Evolutionary conservation across 2,113 vertebrate genomes (phyloP).

Genomic region (Cisticola juncidis): DNA sequence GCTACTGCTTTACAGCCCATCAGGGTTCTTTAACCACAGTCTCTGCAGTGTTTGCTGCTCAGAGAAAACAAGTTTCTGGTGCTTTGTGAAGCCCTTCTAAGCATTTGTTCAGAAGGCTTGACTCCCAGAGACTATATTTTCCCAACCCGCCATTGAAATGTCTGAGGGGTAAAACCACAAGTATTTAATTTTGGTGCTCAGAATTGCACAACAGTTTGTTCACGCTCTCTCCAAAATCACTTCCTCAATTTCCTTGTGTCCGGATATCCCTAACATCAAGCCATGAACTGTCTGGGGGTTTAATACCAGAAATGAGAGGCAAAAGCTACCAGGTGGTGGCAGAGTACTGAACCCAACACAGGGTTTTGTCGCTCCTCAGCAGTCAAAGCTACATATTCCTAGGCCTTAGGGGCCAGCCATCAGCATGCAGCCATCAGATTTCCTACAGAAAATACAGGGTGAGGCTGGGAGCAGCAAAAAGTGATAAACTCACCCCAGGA

Average conservation of each 20-base stretch:
- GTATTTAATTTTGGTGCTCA: not conserved
- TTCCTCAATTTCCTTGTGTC: not conserved
- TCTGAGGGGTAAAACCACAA: not conserved
- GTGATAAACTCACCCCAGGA: not conserved
- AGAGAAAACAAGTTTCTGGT: not conserved
- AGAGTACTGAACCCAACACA: not conserved
- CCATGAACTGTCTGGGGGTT: not conserved
- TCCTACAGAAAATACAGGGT: not conserved
- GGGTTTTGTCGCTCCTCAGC: not conserved
- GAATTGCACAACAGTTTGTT: rapidly evolving
- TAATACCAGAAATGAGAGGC: not conserved
- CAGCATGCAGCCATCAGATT: not conserved
- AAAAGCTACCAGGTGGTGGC: not conserved
- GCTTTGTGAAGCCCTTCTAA: not conserved
- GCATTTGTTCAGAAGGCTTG: not conserved
- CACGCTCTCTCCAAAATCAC: rapidly evolving
- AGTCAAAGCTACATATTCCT: not conserved
- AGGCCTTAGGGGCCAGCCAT: not conserved
- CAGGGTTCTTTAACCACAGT: not conserved
- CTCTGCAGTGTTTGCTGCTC: not conserved
- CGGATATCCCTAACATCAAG: not conserved
- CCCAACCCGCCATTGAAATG: not conserved
- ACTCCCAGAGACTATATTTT: not conserved
- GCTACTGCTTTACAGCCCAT: not conserved
- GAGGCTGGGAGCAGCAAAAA: not conserved